Percentiles rank a stretch among this genome's conserved stretches.
phyloP scores from a whole-genome alignment of 2,113 vertebrate species.

The Nyctereutes procyonoides region DNA sequence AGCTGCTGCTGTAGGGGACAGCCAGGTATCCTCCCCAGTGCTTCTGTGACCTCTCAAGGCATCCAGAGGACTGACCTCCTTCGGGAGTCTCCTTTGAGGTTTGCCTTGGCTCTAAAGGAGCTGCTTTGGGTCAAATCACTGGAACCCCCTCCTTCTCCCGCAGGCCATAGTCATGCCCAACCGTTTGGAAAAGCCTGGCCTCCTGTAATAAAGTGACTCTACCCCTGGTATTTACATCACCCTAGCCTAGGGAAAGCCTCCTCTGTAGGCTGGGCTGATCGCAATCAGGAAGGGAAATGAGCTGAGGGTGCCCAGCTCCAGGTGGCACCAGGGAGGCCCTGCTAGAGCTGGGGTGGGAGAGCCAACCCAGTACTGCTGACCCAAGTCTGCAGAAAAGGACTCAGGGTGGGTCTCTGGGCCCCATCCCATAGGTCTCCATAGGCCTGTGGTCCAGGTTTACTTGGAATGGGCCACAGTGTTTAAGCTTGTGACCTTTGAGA shows the following conservation, averaged over 20 bases:
- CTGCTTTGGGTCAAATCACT: conserved; percentile 7
- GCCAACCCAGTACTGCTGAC: no score
- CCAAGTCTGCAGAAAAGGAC: background rate
- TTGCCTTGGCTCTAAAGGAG: background rate
- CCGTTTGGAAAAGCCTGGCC: background rate
- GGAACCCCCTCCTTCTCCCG: fast-evolving
- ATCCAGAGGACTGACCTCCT: background rate
- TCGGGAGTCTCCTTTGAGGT: background rate
- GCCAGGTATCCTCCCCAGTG: background rate
- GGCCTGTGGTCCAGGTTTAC: background rate
- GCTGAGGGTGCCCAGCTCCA: background rate
- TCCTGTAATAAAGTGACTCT: background rate
- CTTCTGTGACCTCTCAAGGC: background rate
- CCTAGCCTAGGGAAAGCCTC: background rate
- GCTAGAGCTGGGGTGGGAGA: background rate
- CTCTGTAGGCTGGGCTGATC: background rate
- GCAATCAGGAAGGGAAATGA: conserved; percentile 20
- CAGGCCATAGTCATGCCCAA: background rate
- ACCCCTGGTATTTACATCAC: background rate
- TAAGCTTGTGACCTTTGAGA: background rate
- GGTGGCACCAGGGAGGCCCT: background rate
- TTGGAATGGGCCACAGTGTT: background rate
- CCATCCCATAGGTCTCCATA: fast-evolving
- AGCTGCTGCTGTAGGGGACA: no score
- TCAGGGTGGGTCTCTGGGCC: background rate